A percentile compares a stretch with the other conserved stretches of the same genome.
These are phyloP conservation scores for Sipha flava DNA, from an alignment of 1,140 invertebrate species.

Conservation along the genomic window DNA sequence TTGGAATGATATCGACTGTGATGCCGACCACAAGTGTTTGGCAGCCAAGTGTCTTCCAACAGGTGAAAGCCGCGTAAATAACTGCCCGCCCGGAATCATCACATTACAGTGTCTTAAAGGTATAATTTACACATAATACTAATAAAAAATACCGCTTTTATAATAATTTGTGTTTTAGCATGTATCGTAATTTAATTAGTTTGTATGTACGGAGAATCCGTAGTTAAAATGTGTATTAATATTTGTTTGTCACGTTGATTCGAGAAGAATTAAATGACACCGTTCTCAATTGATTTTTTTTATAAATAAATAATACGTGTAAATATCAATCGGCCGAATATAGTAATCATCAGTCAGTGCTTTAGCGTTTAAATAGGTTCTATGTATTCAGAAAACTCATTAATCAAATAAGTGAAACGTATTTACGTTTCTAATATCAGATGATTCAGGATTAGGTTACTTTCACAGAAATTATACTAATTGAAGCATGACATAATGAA, in stretches of 20 bases:
- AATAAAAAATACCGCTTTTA: neutral
- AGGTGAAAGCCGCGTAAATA: conserved; percentile 28
- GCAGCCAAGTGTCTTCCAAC: conserved; percentile 15
- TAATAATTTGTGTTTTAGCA: neutral
- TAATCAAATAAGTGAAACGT: conserved; percentile 22
- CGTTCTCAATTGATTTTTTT: neutral
- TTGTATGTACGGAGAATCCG: neutral
- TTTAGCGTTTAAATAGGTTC: conserved; percentile 8
- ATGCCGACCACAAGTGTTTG: conserved; percentile 22
- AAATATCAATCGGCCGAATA: neutral
- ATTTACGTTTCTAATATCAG: conserved; percentile 15
- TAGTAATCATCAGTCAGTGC: conserved; percentile 1
- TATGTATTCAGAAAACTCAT: neutral
- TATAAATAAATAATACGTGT: neutral
- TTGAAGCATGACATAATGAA: conserved; percentile 27
- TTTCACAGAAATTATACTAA: conserved; percentile 21
- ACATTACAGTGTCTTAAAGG: conserved; percentile 27
- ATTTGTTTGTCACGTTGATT: neutral
- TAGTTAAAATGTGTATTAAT: neutral
- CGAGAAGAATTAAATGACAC: neutral
- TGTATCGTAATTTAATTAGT: neutral
- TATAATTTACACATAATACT: conserved; percentile 29
- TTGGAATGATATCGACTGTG: conserved; percentile 22
- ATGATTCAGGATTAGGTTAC: neutral
- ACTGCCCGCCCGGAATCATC: conserved; percentile 23